These are phyloP conservation scores for Drosophila planitibia DNA, from an alignment of 2,888 invertebrate species.

Conservation along the genomic window DNA sequence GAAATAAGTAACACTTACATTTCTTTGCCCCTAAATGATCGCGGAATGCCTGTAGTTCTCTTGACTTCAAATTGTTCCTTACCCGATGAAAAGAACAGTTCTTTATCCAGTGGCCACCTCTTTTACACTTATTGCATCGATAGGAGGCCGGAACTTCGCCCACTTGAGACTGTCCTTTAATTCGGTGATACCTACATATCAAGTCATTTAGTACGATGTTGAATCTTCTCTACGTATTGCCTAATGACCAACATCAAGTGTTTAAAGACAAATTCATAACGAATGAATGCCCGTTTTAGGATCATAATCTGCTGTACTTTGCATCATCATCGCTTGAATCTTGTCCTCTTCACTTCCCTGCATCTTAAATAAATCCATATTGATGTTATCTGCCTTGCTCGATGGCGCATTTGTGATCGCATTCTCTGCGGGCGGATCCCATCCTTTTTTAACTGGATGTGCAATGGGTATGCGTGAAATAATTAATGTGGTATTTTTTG, in stretches of 20 bases:
- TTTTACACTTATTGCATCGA: conserved; percentile 97
- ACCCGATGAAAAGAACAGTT: conserved; percentile 91
- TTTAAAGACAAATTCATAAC: neutral
- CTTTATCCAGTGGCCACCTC: conserved; percentile 98
- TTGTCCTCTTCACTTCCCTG: conserved; percentile 99
- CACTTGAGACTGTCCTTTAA: conserved; percentile 94
- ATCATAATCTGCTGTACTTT: conserved; percentile 98
- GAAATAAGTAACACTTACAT: conserved; percentile 85
- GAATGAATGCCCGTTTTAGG: conserved; percentile 91
- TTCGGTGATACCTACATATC: conserved; percentile 92
- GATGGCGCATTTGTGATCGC: conserved; percentile 45
- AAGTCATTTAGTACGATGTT: neutral
- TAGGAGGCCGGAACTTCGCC: conserved; percentile 97
- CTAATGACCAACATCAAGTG: neutral
- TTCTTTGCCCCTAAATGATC: conserved; percentile 97
- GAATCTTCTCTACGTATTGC: neutral
- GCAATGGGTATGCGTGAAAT: conserved; percentile 96
- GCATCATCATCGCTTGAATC: conserved; percentile 98
- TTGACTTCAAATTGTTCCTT: conserved; percentile 91
- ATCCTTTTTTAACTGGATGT: conserved; percentile 91
- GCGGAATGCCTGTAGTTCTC: conserved; percentile 98
- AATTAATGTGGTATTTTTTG: conserved; percentile 98
- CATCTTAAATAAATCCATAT: conserved; percentile 94
- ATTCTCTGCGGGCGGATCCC: conserved; percentile 87
- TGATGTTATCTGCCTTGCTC: conserved; percentile 86